Base-by-base conservation (phyloP, 1,140 invertebrate species). In the Formica selysi region DNA sequence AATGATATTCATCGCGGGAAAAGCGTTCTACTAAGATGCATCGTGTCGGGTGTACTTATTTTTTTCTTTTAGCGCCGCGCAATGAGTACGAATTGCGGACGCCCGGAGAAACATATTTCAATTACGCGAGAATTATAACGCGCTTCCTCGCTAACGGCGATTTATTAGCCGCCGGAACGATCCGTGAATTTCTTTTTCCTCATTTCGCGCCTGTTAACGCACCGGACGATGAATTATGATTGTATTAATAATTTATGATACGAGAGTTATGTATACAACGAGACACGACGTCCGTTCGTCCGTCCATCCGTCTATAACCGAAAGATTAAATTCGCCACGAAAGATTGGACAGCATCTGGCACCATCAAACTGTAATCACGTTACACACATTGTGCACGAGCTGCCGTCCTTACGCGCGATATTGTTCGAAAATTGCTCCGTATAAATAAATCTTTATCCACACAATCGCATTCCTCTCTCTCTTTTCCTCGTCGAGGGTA, bases 111-210 rank as follows among this genome's bases (percentile, higher is more conserved):
- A 83, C 79, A 83, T 83, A 83, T 83, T 83, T 83, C 79, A 83
- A 83, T 83, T 83, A 83, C 79, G 79, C 79, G 67, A 83, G 79
- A 83, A 83, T 83, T 83, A 83, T 83, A 83, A 83, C 79, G 79
- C 68, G 79, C 36, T 32, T 81, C 26, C 79, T n/a, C 38, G 79
- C 79, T 83, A 83, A 83, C 67, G 54, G 79, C 79, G 79, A 83
- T 83, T 83, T 83, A 83, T 83, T 83, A 73, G 68, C 68, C 79
- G 38, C 6, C 68, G 68, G 38, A 73, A 83, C 79, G 79, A 83
- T 83, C 59, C 54, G 38, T 26, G 79, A 44, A 83, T 83, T 73
- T 38, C 54, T 73, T 83, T 48, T 73, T 73, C 26, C 68, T 83
- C 79, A 41, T 73, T 73, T 73, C 68, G 68, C 54, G 68, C 54